These are phyloP conservation scores for Pseudomyrmex flavicornis DNA, from an alignment of 1,140 invertebrate genomes.

Conservation along the genomic window DNA sequence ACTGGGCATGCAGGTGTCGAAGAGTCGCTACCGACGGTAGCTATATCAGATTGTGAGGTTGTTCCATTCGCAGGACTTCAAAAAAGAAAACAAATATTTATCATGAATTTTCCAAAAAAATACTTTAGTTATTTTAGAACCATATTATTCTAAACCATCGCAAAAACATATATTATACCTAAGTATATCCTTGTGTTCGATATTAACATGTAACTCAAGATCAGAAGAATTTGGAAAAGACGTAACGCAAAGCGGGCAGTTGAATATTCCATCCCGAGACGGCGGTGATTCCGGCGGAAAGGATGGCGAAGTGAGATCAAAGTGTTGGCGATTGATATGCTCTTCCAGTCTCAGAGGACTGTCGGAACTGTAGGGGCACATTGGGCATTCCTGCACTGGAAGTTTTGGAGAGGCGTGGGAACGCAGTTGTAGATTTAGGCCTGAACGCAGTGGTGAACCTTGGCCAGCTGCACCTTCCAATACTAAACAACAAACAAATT, in stretches of 20 bases:
- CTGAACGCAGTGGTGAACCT: constrained; percentile 86
- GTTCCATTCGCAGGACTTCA: constrained; percentile 81
- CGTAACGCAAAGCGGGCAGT: constrained; percentile 90
- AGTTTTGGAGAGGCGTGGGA: constrained; percentile 82
- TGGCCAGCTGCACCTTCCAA: constrained; percentile 81
- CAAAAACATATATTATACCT: constrained; percentile 79
- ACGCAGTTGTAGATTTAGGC: constrained; percentile 85
- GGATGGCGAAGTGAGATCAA: constrained; percentile 92
- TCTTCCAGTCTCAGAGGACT: constrained; percentile 91
- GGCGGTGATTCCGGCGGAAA: constrained; percentile 85
- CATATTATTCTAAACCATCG: background rate
- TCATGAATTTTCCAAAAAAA: background rate
- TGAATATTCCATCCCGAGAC: constrained; percentile 82
- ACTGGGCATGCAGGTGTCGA: constrained; percentile 85
- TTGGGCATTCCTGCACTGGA: constrained; percentile 88
- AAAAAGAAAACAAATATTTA: constrained; percentile 20
- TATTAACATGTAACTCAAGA: constrained; percentile 94
- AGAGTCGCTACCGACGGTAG: constrained; percentile 76
- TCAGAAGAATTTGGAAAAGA: constrained; percentile 91
- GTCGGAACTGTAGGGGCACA: constrained; percentile 92
- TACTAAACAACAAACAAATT: constrained; percentile 56
- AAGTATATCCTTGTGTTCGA: constrained; percentile 91
- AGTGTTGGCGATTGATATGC: constrained; percentile 94
- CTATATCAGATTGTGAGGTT: constrained; percentile 75
- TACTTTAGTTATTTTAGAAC: background rate